Conservation (phyloP, 2,113 vertebrate genomes). For the Corydoras sp. region DNA sequence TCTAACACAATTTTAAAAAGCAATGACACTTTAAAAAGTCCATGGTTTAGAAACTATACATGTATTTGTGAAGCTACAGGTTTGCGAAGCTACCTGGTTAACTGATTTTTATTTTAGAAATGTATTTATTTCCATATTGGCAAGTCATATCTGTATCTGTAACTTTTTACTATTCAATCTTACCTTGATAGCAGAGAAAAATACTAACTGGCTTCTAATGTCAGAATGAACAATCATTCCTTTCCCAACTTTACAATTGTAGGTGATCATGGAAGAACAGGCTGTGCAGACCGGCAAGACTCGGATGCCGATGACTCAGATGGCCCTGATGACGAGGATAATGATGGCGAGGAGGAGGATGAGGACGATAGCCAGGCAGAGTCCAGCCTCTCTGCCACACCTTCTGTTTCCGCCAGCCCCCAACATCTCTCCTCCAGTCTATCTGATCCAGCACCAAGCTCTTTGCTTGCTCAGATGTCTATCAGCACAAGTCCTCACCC, state of each 20-base stretch:
- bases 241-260: slow-evolving; percentile 9
- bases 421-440: slow-evolving; percentile 78
- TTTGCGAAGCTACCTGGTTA: too few relatives aligned
- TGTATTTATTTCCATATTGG: too few relatives aligned
- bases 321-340: slow-evolving; percentile 82
- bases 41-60: too few relatives aligned
- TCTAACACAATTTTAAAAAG: too few relatives aligned
- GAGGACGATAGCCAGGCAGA: slow-evolving; percentile 95
- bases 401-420: slow-evolving; percentile 87
- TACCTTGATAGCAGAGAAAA: too few relatives aligned
- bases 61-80: too few relatives aligned
- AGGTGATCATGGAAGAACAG: slow-evolving; percentile 81
- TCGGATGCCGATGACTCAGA: slow-evolving; percentile 92
- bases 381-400: slow-evolving; percentile 85
- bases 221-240: slow-evolving; percentile 43
- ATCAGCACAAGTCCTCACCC: slow-evolving; percentile 57
- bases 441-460: slow-evolving; percentile 76
- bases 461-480: slow-evolving; percentile 88
- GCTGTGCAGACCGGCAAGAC: slow-evolving; percentile 73
- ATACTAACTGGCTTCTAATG: slow-evolving; percentile 16
- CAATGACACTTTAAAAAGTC: too few relatives aligned
- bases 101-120: too few relatives aligned
- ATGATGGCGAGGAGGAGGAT: slow-evolving; percentile 86
- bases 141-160: too few relatives aligned
- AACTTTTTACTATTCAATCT: too few relatives aligned